Base-by-base conservation (phyloP, 2,113 vertebrate genomes). In the Lophotis ruficrista region DNA sequence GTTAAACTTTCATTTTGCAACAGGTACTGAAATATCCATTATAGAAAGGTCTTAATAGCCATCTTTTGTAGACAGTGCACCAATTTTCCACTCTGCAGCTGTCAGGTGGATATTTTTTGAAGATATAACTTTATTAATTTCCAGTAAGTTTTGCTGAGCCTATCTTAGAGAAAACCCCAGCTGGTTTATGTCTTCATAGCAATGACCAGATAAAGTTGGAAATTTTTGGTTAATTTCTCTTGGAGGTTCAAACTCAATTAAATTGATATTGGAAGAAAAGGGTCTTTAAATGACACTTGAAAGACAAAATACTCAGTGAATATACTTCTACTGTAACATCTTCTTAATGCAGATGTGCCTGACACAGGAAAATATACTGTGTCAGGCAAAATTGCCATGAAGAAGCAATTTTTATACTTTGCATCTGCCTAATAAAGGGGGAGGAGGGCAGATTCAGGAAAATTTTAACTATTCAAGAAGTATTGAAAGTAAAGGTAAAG, bases 401-500 rank as follows among this genome's bases (percentile, higher is more conserved):
- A 61, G 50, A 90, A 88, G 20, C 6, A 60, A 45, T 69, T 53
- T 64, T 2, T 57, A 21, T 37, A 20, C 7, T 69, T 82, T 70
- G 6, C 25, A 61, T 9, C 38, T 87, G 31, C 5, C 33, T 75
- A 77, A 77, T 54, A 41, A 90, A 57, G 22, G 2, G 4, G 9
- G 16, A 4, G 3, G 8, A 14, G 3, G 20, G 4, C 8, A 56
- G 19, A 48, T 28, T 54, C 19, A 54, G 22, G 45, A 8, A 0
- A 24, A 41, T 54, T 60, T 62, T 56, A 66, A 54, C 22, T 72
- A 33, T 17, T n/a, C 7, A 41, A 6, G 21, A 64, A 37, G 47
- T 38, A 70, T 23, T 24, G 7, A 64, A 81, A 81, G 31, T 53
- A 65, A 41, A 76, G 10, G 17, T 31, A 75, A 76, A 8, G 7